Percentiles rank a stretch among this genome's conserved stretches.
Evolutionary conservation across 35 echinoderm and acorn worm genomes (phyloP).

Genomic region (Lytechinus pictus): DNA sequence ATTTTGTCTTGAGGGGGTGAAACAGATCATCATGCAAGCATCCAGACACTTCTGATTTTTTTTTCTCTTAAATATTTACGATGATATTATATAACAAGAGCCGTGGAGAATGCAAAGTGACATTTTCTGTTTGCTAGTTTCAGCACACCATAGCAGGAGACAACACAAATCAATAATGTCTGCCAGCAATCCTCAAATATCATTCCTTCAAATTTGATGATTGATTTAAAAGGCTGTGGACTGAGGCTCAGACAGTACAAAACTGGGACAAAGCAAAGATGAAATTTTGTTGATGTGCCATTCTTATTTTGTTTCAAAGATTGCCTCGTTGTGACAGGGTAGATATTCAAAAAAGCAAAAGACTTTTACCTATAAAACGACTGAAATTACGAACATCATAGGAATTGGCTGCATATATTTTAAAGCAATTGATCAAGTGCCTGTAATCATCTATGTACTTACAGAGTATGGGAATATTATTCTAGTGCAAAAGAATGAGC

Average conservation of each 20-base stretch:
- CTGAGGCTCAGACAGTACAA: neutral
- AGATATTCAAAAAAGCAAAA: neutral
- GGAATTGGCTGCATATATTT: no score
- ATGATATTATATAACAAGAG: neutral
- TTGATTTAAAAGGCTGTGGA: neutral
- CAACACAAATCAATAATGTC: neutral
- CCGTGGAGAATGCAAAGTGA: neutral
- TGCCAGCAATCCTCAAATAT: neutral
- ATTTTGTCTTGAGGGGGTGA: neutral
- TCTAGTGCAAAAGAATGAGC: no score
- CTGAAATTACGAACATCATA: neutral
- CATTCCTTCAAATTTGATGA: neutral
- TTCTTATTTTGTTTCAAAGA: neutral
- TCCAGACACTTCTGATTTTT: neutral
- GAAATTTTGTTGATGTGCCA: neutral
- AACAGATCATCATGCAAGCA: neutral
- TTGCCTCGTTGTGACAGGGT: neutral
- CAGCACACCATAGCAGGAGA: neutral
- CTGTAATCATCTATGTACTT: no score
- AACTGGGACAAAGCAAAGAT: neutral
- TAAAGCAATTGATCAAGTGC: no score
- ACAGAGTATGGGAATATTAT: no score
- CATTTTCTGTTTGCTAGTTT: neutral
- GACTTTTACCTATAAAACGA: neutral
- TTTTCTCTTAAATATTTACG: neutral